These are phyloP conservation scores for Aphelinus atriplicis DNA, from an alignment of 1,140 invertebrate genomes.

Conservation along the genomic window DNA sequence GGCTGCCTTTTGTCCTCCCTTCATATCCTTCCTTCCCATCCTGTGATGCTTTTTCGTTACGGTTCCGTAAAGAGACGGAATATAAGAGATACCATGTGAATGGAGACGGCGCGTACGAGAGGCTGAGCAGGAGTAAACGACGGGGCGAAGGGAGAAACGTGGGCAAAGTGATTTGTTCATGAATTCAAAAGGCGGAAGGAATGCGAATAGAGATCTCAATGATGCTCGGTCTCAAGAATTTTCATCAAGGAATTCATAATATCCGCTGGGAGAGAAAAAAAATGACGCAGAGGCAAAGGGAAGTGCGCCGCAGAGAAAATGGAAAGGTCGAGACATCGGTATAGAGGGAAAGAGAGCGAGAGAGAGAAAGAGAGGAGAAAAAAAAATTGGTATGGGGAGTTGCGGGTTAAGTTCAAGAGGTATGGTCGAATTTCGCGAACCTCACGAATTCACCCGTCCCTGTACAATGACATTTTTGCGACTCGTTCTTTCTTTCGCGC, in stretches of 20 bases:
- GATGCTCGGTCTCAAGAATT: constrained; percentile 4
- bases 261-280: background rate
- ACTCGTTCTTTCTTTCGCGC: background rate
- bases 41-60: too few relatives aligned
- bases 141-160: background rate
- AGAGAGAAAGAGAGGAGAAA: too few relatives aligned
- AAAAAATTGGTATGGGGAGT: background rate
- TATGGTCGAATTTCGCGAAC: constrained; percentile 7
- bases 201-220: background rate
- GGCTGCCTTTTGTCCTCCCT: too few relatives aligned
- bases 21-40: too few relatives aligned
- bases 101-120: too few relatives aligned
- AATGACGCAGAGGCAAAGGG: background rate
- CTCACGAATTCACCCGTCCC: background rate
- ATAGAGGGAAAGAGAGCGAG: too few relatives aligned
- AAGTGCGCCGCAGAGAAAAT: background rate
- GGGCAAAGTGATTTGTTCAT: constrained; percentile 12
- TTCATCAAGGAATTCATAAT: constrained; percentile 20
- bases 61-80: too few relatives aligned
- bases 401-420: constrained; percentile 13
- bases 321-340: constrained; percentile 2
- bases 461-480: background rate
- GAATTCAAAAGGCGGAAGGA: constrained; percentile 14
- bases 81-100: too few relatives aligned
- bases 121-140: background rate